Conservation (phyloP, 2,888 invertebrate species). For the Tryphoninae sp. region DNA sequence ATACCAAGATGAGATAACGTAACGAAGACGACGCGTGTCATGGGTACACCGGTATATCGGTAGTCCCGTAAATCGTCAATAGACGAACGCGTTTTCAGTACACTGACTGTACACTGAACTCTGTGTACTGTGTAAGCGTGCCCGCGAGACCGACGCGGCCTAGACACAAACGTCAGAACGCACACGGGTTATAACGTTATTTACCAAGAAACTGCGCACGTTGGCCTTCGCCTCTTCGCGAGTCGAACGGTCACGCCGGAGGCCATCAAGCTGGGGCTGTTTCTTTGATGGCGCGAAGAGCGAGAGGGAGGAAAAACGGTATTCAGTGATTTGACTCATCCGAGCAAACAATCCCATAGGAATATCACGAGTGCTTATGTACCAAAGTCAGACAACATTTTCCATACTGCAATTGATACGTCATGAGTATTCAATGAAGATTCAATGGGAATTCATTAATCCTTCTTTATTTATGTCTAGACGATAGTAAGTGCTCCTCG, state of each 20-base stretch:
- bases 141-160: slow-evolving; percentile 45
- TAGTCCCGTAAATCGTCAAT: slow-evolving; percentile 74
- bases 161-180: slow-evolving; percentile 54
- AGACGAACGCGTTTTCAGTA: slow-evolving; percentile 49
- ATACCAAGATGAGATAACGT: slow-evolving; percentile 34
- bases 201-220: slow-evolving; percentile 60
- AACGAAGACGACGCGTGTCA: slow-evolving; percentile 44
- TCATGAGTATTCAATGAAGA: too few species aligned
- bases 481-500: too few species aligned
- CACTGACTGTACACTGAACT: slow-evolving; percentile 40
- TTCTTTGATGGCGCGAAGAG: slow-evolving; percentile 33
- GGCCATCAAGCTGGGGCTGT: slow-evolving; percentile 27
- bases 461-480: too few species aligned
- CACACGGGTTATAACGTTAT: slow-evolving; percentile 57
- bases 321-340: slow-evolving; percentile 7
- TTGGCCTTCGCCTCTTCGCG: slow-evolving; percentile 44
- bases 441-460: too few species aligned
- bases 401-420: too few species aligned
- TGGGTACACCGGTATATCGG: slow-evolving; percentile 71
- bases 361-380: not conserved
- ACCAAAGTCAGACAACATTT: too few species aligned
- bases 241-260: slow-evolving; percentile 32
- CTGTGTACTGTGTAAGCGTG: slow-evolving; percentile 28
- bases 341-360: not conserved
- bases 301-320: slow-evolving; percentile 26